A percentile compares a stretch with the other conserved stretches of the same genome.
Conservation (phyloP, 2,113 vertebrate species). For the Ammodytes marinus region DNA sequence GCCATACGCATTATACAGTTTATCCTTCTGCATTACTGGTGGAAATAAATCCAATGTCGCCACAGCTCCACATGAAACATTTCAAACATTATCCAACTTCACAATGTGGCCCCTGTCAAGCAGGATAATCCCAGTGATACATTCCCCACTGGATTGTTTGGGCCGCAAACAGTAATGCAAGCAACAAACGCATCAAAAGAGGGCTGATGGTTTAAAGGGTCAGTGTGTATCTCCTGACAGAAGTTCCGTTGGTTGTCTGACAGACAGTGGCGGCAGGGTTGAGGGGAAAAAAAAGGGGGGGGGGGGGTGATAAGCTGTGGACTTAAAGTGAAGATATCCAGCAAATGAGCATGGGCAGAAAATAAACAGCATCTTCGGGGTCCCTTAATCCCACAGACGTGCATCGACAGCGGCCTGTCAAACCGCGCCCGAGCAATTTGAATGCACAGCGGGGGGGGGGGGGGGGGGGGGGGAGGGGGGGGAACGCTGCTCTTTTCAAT, state of each 20-base stretch:
- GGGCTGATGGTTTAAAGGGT: slow-evolving; percentile 42
- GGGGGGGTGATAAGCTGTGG: slow-evolving; percentile 55
- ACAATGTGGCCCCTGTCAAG: slow-evolving; percentile 23
- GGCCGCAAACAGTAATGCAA: slow-evolving; percentile 28
- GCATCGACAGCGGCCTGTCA: slow-evolving; percentile 76
- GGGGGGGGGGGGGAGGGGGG: slow-evolving; percentile 43
- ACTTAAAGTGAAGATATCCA: slow-evolving; percentile 72
- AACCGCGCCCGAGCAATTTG: slow-evolving; percentile 75
- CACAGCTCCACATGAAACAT: slow-evolving; percentile 21
- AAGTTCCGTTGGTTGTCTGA: slow-evolving; percentile 30
- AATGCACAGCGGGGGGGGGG: slow-evolving; percentile 76
- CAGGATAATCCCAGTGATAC: slow-evolving; percentile 43
- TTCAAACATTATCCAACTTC: slow-evolving; percentile 20
- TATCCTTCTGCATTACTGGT: slow-evolving; percentile 4
- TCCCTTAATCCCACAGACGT: slow-evolving; percentile 75
- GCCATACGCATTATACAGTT: not conserved
- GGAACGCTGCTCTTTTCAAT: slow-evolving; percentile 67
- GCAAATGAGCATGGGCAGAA: slow-evolving; percentile 53
- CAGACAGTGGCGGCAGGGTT: slow-evolving; percentile 31
- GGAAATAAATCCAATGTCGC: slow-evolving; percentile 14
- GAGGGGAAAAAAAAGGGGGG: not conserved
- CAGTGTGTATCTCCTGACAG: slow-evolving; percentile 41
- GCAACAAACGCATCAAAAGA: slow-evolving; percentile 32
- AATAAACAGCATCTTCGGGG: slow-evolving; percentile 74
- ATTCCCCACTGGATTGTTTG: slow-evolving; percentile 35